phyloP scores from a whole-genome alignment of 1,140 invertebrate species.

The Drosophila repletoides region DNA sequence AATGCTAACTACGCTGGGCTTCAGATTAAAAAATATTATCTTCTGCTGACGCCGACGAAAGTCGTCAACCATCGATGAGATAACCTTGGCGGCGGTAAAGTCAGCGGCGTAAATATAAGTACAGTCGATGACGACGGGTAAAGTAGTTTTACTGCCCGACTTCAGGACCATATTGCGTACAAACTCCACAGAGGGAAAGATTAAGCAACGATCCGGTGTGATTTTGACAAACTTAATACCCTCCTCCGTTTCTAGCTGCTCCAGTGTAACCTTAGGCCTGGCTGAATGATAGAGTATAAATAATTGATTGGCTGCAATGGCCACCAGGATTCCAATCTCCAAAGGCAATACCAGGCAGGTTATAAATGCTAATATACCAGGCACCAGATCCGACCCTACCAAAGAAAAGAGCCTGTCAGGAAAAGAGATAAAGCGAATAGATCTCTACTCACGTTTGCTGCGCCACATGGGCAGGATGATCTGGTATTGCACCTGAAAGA shows the following conservation, averaged over 20 bases:
- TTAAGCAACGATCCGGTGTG: conserved; percentile 92
- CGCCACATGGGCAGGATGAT: conserved; percentile 91
- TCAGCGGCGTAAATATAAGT: conserved; percentile 92
- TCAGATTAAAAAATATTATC: conserved; percentile 91
- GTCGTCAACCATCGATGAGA: conserved; percentile 87
- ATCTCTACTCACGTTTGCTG: conserved; percentile 86
- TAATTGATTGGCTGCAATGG: conserved; percentile 92
- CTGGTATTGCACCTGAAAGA: conserved; percentile 93
- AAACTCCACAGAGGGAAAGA: conserved; percentile 95
- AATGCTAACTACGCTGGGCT: conserved; percentile 89
- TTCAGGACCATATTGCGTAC: conserved; percentile 91
- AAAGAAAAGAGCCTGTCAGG: background rate
- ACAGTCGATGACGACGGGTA: conserved; percentile 92
- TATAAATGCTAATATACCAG: conserved; percentile 93
- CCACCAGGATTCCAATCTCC: conserved; percentile 95
- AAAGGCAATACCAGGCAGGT: conserved; percentile 91
- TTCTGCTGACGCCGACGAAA: conserved; percentile 88
- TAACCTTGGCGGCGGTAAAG: conserved; percentile 90
- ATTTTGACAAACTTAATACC: conserved; percentile 90
- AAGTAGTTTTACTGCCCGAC: conserved; percentile 85
- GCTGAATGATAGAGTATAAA: conserved; percentile 95
- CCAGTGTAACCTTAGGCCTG: conserved; percentile 91
- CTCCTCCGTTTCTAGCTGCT: conserved; percentile 86
- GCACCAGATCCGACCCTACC: conserved; percentile 92
- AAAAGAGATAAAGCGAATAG: background rate